Evolutionary conservation across 1,140 invertebrate genomes (phyloP).

Genomic region (Lanistes nyassanus): DNA sequence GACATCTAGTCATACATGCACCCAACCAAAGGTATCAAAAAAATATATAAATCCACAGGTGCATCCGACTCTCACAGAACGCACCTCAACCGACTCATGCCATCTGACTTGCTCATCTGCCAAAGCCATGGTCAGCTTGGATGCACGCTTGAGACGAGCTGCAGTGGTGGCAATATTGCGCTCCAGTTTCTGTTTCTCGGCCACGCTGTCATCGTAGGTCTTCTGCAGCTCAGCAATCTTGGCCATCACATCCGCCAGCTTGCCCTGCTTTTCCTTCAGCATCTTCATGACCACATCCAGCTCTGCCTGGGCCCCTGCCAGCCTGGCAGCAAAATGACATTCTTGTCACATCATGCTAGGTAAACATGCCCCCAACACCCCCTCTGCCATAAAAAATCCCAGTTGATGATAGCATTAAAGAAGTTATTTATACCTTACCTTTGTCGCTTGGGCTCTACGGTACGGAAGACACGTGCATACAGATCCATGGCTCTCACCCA

Average conservation of each 20-base stretch:
- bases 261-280: constrained; percentile 65
- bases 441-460: constrained; percentile 77
- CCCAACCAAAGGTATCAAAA: not conserved
- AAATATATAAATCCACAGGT: not conserved
- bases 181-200: constrained; percentile 73
- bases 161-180: constrained; percentile 79
- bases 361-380: too few species aligned
- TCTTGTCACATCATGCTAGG: not conserved
- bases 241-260: constrained; percentile 64
- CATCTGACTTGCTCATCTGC: constrained; percentile 85
- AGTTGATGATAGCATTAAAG: too few species aligned
- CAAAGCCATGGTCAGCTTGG: constrained; percentile 83
- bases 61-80: not conserved
- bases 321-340: constrained; percentile 65
- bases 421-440: constrained; percentile 71
- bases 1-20: constrained; percentile 3
- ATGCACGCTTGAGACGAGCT: constrained; percentile 80
- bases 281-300: constrained; percentile 63
- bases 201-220: constrained; percentile 69
- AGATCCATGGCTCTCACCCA: constrained; percentile 68
- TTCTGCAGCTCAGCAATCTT: constrained; percentile 67
- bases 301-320: constrained; percentile 70
- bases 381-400: too few species aligned
- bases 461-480: constrained; percentile 63
- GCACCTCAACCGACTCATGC: constrained; percentile 79